Evolutionary conservation across 2,797 vertebrate species (phyloP).

Genomic region (Triplophysa bombifrons): DNA sequence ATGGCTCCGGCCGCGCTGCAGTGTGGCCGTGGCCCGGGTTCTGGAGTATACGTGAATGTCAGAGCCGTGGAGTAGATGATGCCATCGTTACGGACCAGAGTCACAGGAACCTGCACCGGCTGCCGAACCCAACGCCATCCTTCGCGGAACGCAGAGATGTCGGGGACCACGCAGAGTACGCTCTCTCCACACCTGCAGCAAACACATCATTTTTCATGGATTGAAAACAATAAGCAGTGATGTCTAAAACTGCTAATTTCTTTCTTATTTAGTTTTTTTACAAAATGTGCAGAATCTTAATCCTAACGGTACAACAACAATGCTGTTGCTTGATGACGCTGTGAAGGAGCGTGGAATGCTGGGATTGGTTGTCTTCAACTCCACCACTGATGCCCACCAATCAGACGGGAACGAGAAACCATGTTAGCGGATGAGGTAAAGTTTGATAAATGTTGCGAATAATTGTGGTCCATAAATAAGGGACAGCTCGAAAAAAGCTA

Average conservation of each 20-base stretch:
- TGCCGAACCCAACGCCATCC: constrained; percentile 98
- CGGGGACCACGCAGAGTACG: constrained; percentile 96
- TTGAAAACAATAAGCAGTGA: neutral
- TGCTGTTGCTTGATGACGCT: too few species aligned
- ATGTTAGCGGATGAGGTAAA: too few species aligned
- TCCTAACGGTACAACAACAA: too few species aligned
- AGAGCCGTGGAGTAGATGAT: constrained; percentile 98
- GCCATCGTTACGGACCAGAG: constrained; percentile 95
- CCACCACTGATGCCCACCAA: too few species aligned
- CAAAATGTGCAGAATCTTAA: neutral
- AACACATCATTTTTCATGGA: neutral
- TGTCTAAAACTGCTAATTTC: neutral
- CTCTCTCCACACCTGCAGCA: constrained; percentile 90
- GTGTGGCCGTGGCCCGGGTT: constrained; percentile 94
- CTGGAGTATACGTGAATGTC: constrained; percentile 98
- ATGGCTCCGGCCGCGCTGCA: constrained; percentile 94
- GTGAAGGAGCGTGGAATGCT: too few species aligned
- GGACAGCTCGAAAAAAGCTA: too few species aligned
- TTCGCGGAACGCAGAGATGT: constrained; percentile 98
- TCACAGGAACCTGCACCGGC: constrained; percentile 97
- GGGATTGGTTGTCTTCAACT: too few species aligned
- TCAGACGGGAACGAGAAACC: too few species aligned
- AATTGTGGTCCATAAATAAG: too few species aligned
- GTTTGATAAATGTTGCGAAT: too few species aligned
- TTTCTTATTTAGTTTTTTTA: too few species aligned